Percentiles rank a stretch among this genome's conserved stretches.
phyloP scores from a whole-genome alignment of 2,113 vertebrate genomes.

The Pedionomus torquatus region DNA sequence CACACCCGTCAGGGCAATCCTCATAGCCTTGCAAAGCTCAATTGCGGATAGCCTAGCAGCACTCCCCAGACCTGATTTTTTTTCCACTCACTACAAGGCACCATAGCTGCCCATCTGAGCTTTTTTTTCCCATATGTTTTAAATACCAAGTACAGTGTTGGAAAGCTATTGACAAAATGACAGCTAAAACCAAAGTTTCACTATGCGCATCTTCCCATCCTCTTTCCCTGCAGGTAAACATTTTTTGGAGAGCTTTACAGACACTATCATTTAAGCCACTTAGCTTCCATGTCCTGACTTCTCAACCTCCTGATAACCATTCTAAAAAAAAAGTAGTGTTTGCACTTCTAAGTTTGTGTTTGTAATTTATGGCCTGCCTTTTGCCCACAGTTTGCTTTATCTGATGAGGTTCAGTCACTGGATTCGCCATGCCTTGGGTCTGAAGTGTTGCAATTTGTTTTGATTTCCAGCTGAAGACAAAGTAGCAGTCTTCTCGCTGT shows the following conservation, averaged over 20 bases:
- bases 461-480: neutral
- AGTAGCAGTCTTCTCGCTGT: neutral
- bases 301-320: neutral
- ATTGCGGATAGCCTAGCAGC: neutral
- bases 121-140: rapidly evolving
- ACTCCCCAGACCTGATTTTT: neutral
- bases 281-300: neutral
- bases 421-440: neutral
- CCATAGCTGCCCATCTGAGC: neutral
- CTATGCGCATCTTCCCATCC: neutral
- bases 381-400: neutral
- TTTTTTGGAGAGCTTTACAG: neutral
- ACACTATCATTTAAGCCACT: neutral
- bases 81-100: neutral
- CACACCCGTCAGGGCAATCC: neutral
- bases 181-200: neutral
- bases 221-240: neutral
- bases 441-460: neutral
- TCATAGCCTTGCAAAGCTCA: neutral
- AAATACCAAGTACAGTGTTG: neutral
- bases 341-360: neutral
- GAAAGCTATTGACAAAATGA: neutral
- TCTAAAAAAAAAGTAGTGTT: neutral
- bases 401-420: neutral
- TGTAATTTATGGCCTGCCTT: neutral